These are phyloP conservation scores for Eurois occulta DNA, from an alignment of 2,888 invertebrate genomes.

Conservation along the genomic window DNA sequence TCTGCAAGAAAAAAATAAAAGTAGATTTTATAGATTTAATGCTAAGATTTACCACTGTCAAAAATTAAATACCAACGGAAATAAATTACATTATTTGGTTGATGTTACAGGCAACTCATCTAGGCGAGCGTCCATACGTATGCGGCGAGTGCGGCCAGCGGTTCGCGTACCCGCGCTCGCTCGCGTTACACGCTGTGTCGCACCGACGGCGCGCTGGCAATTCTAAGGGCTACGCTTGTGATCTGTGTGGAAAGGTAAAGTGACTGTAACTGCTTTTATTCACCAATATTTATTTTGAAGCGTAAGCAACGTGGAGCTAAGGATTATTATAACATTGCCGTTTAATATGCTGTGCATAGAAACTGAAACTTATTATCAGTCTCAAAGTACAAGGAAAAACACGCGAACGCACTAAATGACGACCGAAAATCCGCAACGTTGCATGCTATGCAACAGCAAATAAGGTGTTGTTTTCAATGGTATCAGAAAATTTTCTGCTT, in stretches of 20 bases:
- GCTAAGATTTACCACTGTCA: neutral
- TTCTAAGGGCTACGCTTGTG: slow-evolving; percentile 90
- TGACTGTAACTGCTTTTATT: neutral
- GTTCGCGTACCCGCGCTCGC: slow-evolving; percentile 91
- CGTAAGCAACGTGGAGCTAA: no score
- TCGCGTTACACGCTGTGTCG: slow-evolving; percentile 90
- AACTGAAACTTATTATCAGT: neutral
- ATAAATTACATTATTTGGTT: neutral
- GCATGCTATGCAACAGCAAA: neutral
- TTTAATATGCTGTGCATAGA: neutral
- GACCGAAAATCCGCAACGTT: neutral
- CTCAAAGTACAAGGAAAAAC: neutral
- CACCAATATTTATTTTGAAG: neutral
- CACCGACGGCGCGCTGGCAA: slow-evolving; percentile 82
- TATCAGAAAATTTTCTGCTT: neutral
- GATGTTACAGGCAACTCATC: slow-evolving; percentile 87
- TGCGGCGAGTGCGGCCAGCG: slow-evolving; percentile 91
- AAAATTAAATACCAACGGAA: neutral
- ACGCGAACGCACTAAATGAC: no score
- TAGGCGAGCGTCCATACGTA: slow-evolving; percentile 89
- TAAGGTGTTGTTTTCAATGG: neutral
- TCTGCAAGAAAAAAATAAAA: neutral
- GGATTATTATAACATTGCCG: neutral
- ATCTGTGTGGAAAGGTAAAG: slow-evolving; percentile 91
- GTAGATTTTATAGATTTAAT: neutral